Evolutionary conservation across 2,113 vertebrate species (phyloP).

Genomic region (Salvator merianae): DNA sequence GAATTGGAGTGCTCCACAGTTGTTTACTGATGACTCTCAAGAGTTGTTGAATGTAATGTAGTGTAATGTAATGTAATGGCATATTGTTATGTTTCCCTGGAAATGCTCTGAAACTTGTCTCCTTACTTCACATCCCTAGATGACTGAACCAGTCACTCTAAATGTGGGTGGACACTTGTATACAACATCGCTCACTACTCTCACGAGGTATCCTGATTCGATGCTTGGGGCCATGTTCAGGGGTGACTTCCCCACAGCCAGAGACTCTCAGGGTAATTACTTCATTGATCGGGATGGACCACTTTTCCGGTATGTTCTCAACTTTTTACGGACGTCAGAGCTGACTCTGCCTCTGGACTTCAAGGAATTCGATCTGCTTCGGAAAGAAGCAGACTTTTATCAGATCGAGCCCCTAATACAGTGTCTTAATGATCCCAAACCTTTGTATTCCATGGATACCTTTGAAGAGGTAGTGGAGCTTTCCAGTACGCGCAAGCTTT

Average conservation of each 20-base stretch:
- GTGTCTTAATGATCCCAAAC: conserved; percentile 94
- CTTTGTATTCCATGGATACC: conserved; percentile 92
- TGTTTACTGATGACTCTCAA: not conserved
- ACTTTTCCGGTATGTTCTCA: conserved; percentile 87
- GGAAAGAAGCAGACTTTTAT: conserved; percentile 89
- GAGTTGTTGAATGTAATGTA: not conserved
- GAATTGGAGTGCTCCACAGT: not conserved
- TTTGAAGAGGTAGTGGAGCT: conserved; percentile 98
- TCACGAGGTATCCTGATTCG: conserved; percentile 86
- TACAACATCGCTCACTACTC: conserved; percentile 85
- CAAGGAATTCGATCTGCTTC: conserved; percentile 86
- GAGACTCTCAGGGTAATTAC: conserved; percentile 87
- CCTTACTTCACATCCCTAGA: conserved; percentile 75
- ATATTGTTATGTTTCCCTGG: conserved; percentile 40
- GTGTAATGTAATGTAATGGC: conserved; percentile 1
- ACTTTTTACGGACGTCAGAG: conserved; percentile 88
- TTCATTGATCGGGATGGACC: conserved; percentile 89
- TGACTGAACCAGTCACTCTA: conserved; percentile 87
- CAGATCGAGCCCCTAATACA: conserved; percentile 90
- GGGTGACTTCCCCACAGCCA: conserved; percentile 85
- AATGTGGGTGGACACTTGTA: conserved; percentile 90
- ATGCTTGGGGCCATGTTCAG: conserved; percentile 90
- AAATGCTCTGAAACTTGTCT: conserved; percentile 55
- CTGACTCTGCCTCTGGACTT: conserved; percentile 86
- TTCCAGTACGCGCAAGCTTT: conserved; percentile 96